Conservation (phyloP, 2,113 vertebrate genomes). For the Barbus barbus region DNA sequence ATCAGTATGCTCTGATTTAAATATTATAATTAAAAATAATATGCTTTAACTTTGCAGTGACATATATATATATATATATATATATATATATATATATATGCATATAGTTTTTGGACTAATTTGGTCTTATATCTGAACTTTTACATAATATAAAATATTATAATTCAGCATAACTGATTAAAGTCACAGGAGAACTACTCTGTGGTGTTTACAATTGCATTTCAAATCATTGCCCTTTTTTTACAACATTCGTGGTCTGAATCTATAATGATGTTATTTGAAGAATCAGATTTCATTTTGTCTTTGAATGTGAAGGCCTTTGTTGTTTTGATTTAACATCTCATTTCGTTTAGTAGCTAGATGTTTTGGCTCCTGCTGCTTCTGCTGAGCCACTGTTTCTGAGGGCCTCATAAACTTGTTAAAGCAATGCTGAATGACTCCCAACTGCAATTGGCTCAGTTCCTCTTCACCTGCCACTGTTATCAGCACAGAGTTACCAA, state of each 20-base stretch:
- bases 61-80: background rate
- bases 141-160: background rate
- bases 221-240: background rate
- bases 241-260: background rate
- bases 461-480: constrained; percentile 6
- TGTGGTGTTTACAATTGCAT: background rate
- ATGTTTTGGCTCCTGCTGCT: background rate
- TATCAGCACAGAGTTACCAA: constrained; percentile 22
- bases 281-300: constrained; percentile 5
- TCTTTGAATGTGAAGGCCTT: background rate
- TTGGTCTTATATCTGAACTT: background rate
- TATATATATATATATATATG: too few relatives aligned
- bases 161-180: background rate
- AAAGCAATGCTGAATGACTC: constrained; percentile 3
- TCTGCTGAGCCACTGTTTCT: constrained; percentile 2
- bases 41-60: background rate
- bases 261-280: constrained; percentile 9
- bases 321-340: constrained; percentile 6
- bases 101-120: background rate
- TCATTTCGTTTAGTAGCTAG: background rate
- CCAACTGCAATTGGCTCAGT: constrained; percentile 8
- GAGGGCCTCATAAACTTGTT: background rate
- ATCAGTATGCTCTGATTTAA: background rate
- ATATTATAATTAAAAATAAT: background rate
- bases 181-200: background rate